A percentile compares a stretch with the other conserved stretches of the same genome.
Conservation (phyloP, 2,888 invertebrate genomes). For the Eurois occulta region DNA sequence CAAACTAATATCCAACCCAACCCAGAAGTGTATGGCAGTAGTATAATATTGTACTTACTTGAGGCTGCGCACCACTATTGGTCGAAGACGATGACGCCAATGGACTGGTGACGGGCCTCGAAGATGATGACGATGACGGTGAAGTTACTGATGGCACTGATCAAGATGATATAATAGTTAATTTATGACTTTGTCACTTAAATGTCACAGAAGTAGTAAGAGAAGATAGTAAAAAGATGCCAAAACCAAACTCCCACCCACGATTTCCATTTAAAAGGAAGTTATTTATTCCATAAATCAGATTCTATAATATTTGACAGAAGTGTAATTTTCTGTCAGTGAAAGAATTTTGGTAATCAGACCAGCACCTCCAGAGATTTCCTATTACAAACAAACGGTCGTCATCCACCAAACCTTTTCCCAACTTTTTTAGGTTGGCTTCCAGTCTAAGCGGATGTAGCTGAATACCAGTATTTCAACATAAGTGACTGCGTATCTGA, state of each 20-base stretch:
- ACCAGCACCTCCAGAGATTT: background rate
- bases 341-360: background rate
- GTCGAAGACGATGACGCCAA: conserved; percentile 81
- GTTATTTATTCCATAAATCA: background rate
- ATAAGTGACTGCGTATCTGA: background rate
- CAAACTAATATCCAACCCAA: background rate
- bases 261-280: background rate
- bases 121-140: conserved; percentile 83
- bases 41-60: conserved; percentile 76
- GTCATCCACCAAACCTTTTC: background rate
- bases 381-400: background rate
- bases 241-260: background rate
- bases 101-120: conserved; percentile 81
- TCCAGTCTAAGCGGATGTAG: background rate
- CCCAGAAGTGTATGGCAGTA: background rate
- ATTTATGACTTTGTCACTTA: background rate
- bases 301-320: background rate
- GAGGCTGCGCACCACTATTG: conserved; percentile 84
- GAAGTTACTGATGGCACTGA: conserved; percentile 76
- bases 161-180: conserved; percentile 7
- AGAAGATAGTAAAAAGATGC: background rate
- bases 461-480: background rate
- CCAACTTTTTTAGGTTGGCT: background rate
- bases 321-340: background rate
- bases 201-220: no score